These are phyloP conservation scores for Stercorarius parasiticus DNA, from an alignment of 2,113 vertebrate genomes.

Conservation along the genomic window DNA sequence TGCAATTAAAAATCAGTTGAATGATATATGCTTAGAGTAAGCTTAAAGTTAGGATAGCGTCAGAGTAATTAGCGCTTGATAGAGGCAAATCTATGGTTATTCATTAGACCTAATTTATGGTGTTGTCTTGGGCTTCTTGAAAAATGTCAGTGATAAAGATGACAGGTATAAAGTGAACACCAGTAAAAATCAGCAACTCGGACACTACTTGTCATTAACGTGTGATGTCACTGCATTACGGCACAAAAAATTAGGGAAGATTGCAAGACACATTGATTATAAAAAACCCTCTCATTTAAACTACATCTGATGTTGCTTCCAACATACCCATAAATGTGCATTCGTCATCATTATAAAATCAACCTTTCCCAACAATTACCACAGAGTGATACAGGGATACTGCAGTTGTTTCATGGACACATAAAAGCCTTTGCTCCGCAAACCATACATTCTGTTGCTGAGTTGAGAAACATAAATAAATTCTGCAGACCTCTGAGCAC, in stretches of 20 bases:
- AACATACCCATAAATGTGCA: not conserved
- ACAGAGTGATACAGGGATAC: not conserved
- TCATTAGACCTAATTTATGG: not conserved
- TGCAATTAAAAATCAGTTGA: not conserved
- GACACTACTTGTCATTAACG: not conserved
- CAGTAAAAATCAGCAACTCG: not conserved
- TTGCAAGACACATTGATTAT: not conserved
- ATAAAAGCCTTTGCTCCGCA: not conserved
- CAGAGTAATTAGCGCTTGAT: not conserved
- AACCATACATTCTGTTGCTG: not conserved
- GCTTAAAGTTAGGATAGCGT: not conserved
- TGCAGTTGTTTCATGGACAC: not conserved
- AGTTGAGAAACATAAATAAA: conserved; percentile 5
- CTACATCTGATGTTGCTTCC: not conserved
- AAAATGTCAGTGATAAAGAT: not conserved
- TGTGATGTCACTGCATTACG: not conserved
- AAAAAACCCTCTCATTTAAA: not conserved
- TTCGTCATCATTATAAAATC: not conserved
- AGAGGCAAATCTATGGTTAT: not conserved
- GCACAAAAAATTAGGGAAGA: not conserved
- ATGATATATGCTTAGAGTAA: not conserved
- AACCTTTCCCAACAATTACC: not conserved
- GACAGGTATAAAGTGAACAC: not conserved
- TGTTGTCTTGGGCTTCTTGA: not conserved
- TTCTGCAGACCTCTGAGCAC: not conserved